Evolutionary conservation across 1,140 invertebrate genomes (phyloP), one percentile per base, ranked within the genome.

Genomic region (Cherax destructor): DNA sequence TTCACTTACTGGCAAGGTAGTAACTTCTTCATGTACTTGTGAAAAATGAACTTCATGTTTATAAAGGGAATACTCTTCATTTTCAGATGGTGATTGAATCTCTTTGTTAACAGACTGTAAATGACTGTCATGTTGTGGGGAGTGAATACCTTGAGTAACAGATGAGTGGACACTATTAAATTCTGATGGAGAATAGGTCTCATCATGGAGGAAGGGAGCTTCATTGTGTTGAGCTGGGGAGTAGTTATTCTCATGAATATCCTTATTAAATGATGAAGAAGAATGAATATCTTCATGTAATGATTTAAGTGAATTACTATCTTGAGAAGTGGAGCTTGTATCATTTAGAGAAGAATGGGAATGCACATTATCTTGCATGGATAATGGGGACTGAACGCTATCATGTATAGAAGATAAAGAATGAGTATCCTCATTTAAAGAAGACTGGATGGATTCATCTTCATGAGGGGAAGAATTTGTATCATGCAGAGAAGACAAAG

Each of bases 351-450:
- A 56, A 59, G 49, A 81, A 21, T 3, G 16, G 65, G 69, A 7
- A 4, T 74, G 69, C 1, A 6, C 69, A 30, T 30, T 21, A 74
- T 30, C 80, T 24, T 21, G 80, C 61, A 21, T 16, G 21, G 41
- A 61, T 3, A 24, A 49, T 85, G 83, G 21, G 16, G 83, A 85
- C 16, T 74, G 83, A 18, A 21, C 4, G 16, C 59, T 52, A 24
- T 65, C 61, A 30, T 83, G 47, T 11, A 30, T 16, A 9, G 69
- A 56, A 65, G 61, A 65, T 13, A 21, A 18, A n/a, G 59, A 80
- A 59, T 50, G 86, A n/a, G 21, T 30, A 21, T 88, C 86, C 69
- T 79, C 78, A 52, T 80, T 4, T 21, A 88, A 30, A 69, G 76
- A 61, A 18, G 77, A 52, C 41, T 30, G 41, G 18, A 52, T 47